Percentiles rank a stretch among this genome's conserved stretches.
Conservation (phyloP, 2,888 invertebrate genomes). For the Habroteleia sp. region DNA sequence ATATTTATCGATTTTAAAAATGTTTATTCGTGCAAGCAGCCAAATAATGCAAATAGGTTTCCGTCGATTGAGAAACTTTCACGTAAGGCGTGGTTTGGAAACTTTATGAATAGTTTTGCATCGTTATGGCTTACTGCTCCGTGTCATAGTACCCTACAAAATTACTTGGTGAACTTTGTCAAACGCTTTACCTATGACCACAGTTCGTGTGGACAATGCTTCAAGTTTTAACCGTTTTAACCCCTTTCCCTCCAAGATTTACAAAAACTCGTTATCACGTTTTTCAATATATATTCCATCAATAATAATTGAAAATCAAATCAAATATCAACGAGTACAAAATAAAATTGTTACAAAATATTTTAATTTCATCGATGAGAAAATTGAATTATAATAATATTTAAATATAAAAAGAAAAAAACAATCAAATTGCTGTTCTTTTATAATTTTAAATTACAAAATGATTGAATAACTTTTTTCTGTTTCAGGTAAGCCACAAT, state of each 20-base stretch:
- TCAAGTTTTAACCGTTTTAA: constrained; percentile 25
- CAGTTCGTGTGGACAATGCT: constrained; percentile 49
- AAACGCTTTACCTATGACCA: constrained; percentile 56
- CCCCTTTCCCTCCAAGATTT: no score
- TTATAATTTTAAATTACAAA: no score
- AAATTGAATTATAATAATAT: no score
- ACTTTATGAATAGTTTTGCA: constrained; percentile 65
- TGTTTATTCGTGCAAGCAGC: constrained; percentile 36
- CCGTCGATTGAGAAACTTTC: constrained; percentile 58
- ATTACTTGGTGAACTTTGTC: constrained; percentile 55
- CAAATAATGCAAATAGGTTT: constrained; percentile 58
- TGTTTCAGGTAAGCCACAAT: constrained; percentile 1
- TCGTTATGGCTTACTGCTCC: constrained; percentile 61
- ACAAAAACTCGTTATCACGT: no score
- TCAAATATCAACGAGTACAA: no score
- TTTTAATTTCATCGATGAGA: no score
- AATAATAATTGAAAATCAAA: no score
- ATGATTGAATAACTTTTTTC: no score
- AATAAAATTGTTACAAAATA: no score
- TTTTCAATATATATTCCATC: no score
- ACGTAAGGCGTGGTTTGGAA: constrained; percentile 49
- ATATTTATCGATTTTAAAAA: constrained; percentile 34
- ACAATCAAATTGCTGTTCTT: no score
- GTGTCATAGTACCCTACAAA: constrained; percentile 57
- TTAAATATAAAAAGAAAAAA: no score